Base-by-base conservation (phyloP, 2,113 vertebrate species). In the Plestiodon gilberti region DNA sequence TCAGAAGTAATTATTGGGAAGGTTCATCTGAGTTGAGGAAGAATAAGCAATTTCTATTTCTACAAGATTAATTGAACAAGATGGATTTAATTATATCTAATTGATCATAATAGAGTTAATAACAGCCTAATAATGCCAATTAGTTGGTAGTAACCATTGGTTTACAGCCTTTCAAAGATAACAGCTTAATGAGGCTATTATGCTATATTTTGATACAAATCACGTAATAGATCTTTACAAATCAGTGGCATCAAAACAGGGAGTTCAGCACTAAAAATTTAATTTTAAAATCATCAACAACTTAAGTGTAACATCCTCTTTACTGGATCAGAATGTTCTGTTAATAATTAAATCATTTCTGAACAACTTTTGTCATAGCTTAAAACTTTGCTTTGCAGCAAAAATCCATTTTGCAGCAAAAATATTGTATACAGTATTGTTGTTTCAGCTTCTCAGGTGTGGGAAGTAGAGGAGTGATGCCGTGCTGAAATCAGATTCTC, bases 61-160 rank as follows among this genome's bases (percentile, higher is more conserved):
- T 84, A 77, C 28, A 38, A 83, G 55, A 69, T 20, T 85, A 87
- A 88, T 75, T 83, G 83, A 82, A 67, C 6, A 11, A 67, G 88
- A n/a, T 89, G 28, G 14, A 85, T 57, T 91, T 91, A 90, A 94
- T 93, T 94, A 93, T 78, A 83, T 73, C 82, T 89, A 93, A 92
- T 88, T 87, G 85, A 28, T 93, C 10, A 82, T 91, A 87, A 91
- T 91, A 90, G 52, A 92, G 87, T 88, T 91, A 94, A 92, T 85
- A 94, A 71, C 0, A 0, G 73, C 82, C 81, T 92, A 92, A 61
- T 90, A 76, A 43, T 85, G 17, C 86, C 70, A 93, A 90, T 93
- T 95, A 92, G 18, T 87, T 82, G 89, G 22, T 59, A 75, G 5
- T 88, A 90, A 86, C 5, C 84, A 87, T 90, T 94, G 2, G 87